These are phyloP conservation scores for Hemicentrotus pulcherrimus DNA, from an alignment of 35 echinoderm and acorn worm genomes.

Conservation along the genomic window DNA sequence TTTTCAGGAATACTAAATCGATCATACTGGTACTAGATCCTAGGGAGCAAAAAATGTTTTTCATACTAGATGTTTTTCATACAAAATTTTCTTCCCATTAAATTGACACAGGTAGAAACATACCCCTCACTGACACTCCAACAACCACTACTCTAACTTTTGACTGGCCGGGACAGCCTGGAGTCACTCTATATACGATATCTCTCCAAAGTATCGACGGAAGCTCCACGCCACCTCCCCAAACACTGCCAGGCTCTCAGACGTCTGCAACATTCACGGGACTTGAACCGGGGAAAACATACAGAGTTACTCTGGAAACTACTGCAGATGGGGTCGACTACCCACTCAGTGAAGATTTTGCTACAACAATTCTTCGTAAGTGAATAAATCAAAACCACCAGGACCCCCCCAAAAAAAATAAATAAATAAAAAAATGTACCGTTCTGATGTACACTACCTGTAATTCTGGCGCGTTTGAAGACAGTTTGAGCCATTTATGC, in stretches of 20 bases:
- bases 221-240: neutral
- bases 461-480: too few relatives aligned
- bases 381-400: neutral
- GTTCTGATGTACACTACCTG: too few relatives aligned
- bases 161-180: conserved; percentile 22
- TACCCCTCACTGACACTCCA: neutral
- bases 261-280: neutral
- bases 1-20: too few relatives aligned
- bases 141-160: conserved; percentile 1
- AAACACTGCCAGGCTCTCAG: neutral
- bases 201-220: neutral
- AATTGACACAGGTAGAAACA: neutral
- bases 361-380: neutral
- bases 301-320: conserved; percentile 4
- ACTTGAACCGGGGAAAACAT: neutral
- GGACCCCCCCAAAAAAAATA: too few relatives aligned
- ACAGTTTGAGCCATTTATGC: too few relatives aligned
- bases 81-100: too few relatives aligned
- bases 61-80: too few relatives aligned
- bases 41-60: too few relatives aligned
- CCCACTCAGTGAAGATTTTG: neutral
- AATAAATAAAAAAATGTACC: too few relatives aligned
- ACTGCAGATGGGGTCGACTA: conserved; percentile 43
- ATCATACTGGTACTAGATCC: too few relatives aligned
- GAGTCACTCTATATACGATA: neutral